phyloP scores from a whole-genome alignment of 2,797 vertebrate species.

The Microcaecilia unicolor region DNA sequence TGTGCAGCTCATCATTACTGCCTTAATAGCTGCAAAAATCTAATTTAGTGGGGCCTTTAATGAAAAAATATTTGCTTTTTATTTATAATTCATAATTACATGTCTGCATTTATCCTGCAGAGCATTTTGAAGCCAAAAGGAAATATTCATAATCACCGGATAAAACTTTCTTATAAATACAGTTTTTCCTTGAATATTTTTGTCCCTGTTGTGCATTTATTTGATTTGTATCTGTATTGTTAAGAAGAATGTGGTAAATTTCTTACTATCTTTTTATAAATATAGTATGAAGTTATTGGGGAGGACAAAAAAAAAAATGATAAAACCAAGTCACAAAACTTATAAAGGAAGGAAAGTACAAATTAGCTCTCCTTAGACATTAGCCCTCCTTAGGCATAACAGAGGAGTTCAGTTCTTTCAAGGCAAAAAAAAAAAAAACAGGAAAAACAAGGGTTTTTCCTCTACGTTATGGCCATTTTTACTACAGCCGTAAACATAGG shows the following conservation, averaged over 20 bases:
- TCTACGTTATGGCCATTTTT: too few species aligned
- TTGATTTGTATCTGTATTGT: neutral
- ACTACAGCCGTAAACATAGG: too few species aligned
- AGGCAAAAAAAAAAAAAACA: too few species aligned
- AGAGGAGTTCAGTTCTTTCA: too few species aligned
- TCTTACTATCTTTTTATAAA: neutral
- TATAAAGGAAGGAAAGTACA: too few species aligned
- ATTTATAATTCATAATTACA: neutral
- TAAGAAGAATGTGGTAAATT: too few species aligned
- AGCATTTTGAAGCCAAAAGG: neutral
- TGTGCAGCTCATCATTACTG: neutral
- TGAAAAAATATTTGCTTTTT: neutral
- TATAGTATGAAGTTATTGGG: neutral
- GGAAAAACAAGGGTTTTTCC: too few species aligned
- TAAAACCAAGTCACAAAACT: too few species aligned
- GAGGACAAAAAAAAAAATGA: too few species aligned
- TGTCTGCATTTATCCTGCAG: neutral
- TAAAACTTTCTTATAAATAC: neutral
- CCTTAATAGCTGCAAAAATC: neutral
- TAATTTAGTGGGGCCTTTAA: neutral
- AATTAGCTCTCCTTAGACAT: too few species aligned
- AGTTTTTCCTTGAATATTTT: slow-evolving; percentile 1
- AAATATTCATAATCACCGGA: neutral
- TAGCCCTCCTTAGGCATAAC: too few species aligned
- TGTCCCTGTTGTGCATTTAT: neutral